Percentiles rank a stretch among this genome's conserved stretches.
phyloP scores from a whole-genome alignment of 35 echinoderm and acorn worm species.

The Ptychodera flava region DNA sequence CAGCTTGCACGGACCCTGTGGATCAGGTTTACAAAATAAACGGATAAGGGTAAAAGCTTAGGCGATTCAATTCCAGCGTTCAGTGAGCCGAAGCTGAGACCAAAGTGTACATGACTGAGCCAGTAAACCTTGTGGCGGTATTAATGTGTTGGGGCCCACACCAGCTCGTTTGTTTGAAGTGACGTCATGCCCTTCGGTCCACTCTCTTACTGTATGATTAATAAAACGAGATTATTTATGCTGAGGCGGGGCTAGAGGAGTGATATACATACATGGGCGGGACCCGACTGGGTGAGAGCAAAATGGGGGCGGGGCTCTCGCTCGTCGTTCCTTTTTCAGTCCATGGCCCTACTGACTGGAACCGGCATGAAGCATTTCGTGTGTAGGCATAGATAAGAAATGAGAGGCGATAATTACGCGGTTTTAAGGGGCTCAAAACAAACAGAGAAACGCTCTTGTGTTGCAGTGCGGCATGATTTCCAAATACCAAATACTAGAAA shows the following conservation, averaged over 20 bases:
- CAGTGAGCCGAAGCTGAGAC: too few relatives aligned
- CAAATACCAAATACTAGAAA: too few relatives aligned
- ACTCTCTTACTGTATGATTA: not conserved
- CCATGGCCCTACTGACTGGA: too few relatives aligned
- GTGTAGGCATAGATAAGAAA: too few relatives aligned
- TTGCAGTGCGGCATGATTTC: too few relatives aligned
- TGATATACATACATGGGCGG: not conserved
- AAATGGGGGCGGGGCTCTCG: not conserved
- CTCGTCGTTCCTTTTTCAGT: too few relatives aligned
- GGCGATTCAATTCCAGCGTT: not conserved
- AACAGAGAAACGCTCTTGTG: too few relatives aligned
- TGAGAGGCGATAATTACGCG: too few relatives aligned
- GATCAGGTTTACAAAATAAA: not conserved
- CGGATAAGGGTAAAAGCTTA: not conserved
- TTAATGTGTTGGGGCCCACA: not conserved
- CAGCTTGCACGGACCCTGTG: not conserved
- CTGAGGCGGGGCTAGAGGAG: too few relatives aligned
- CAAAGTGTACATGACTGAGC: not conserved
- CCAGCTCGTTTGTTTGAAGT: not conserved
- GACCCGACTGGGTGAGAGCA: not conserved
- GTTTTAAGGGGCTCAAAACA: too few relatives aligned
- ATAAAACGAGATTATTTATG: not conserved
- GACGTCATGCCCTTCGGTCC: not conserved
- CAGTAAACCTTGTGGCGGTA: not conserved
- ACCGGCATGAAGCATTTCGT: too few relatives aligned